Percentiles rank a stretch among this genome's conserved stretches.
Evolutionary conservation across 2,888 invertebrate species (phyloP).

Genomic region (Latrodectus elegans): DNA sequence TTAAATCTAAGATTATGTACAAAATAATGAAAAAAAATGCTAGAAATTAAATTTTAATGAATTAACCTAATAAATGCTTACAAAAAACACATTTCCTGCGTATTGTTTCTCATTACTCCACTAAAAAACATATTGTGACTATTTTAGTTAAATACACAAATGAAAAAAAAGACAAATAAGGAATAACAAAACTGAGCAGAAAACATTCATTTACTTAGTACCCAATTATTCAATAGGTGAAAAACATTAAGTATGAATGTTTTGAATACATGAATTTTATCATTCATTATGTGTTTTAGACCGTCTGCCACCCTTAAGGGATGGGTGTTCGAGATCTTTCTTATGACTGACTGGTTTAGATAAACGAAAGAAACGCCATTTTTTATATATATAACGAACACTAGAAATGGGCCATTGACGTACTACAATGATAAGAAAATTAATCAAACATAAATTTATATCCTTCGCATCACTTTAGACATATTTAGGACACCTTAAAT

Average conservation of each 20-base stretch:
- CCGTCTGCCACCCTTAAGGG: conserved; percentile 43
- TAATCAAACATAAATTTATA: conserved; percentile 23
- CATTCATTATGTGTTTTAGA: conserved; percentile 17
- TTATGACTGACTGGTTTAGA: conserved; percentile 28
- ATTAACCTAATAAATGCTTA: no score
- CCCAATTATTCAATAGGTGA: no score
- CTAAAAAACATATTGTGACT: no score
- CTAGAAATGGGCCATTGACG: conserved; percentile 36
- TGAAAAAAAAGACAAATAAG: no score
- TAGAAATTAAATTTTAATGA: no score
- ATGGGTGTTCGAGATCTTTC: conserved; percentile 57
- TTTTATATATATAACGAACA: neutral
- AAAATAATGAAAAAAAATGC: no score
- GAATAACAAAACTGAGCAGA: no score
- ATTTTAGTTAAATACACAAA: no score
- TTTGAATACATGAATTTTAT: conserved; percentile 6
- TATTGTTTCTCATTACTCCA: no score
- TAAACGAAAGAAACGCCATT: neutral
- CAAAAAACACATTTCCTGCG: no score
- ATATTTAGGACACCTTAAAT: conserved; percentile 35
- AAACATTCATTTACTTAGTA: no score
- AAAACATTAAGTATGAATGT: neutral
- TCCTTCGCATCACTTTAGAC: conserved; percentile 38
- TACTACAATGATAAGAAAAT: conserved; percentile 32
- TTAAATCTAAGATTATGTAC: no score